These are phyloP conservation scores for Tychaedon coryphoeus DNA, from an alignment of 2,113 vertebrate species.

Conservation along the genomic window DNA sequence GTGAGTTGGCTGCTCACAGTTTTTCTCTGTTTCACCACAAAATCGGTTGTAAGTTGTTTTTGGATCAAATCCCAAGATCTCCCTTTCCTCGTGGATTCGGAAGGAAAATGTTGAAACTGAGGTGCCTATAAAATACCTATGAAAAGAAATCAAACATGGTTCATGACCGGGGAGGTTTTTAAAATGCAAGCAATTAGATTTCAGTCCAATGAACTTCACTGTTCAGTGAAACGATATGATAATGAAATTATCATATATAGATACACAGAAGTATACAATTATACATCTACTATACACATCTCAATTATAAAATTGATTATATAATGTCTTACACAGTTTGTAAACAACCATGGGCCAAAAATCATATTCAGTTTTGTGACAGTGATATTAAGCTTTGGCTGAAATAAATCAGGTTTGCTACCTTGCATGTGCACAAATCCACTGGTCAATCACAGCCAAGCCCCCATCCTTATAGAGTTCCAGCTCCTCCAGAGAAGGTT, in stretches of 20 bases:
- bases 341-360: background rate
- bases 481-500: conserved; percentile 84
- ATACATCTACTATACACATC: background rate
- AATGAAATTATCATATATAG: background rate
- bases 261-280: background rate
- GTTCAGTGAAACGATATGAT: background rate
- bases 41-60: conserved; percentile 94
- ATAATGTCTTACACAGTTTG: background rate
- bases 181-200: background rate
- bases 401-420: conserved; percentile 22
- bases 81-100: conserved; percentile 94
- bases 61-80: conserved; percentile 93
- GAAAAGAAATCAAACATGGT: background rate
- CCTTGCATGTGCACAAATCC: conserved; percentile 95
- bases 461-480: conserved; percentile 91
- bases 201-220: background rate
- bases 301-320: background rate
- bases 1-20: conserved; percentile 94
- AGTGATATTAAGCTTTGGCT: background rate
- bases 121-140: conserved; percentile 92
- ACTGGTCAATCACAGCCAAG: conserved; percentile 94
- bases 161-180: background rate
- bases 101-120: conserved; percentile 98
- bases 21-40: conserved; percentile 88
- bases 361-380: background rate